These are phyloP conservation scores for Jaculus jaculus DNA, from an alignment of 2,113 vertebrate genomes.

Conservation along the genomic window DNA sequence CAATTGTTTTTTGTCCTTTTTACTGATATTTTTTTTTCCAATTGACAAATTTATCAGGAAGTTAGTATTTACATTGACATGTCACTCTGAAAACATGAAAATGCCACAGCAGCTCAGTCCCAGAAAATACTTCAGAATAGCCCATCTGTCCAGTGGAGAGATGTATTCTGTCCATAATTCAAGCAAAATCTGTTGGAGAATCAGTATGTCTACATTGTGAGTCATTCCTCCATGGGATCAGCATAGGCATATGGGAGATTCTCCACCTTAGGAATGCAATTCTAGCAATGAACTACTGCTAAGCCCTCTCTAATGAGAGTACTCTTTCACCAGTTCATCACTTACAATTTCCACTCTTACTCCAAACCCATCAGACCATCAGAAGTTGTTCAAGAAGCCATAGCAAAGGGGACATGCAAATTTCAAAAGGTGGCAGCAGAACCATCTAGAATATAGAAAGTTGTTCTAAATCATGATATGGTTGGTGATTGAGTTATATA, in stretches of 20 bases:
- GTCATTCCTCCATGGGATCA: neutral
- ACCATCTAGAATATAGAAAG: neutral
- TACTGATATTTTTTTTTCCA: slow-evolving; percentile 48
- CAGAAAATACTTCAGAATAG: slow-evolving; percentile 51
- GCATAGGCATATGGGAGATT: neutral
- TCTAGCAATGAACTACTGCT: neutral
- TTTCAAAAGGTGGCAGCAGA: neutral
- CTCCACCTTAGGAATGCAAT: neutral
- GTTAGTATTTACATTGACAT: slow-evolving; percentile 50
- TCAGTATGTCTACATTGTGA: neutral
- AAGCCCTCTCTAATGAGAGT: neutral
- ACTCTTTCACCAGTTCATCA: neutral
- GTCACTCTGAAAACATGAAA: slow-evolving; percentile 63
- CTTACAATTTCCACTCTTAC: neutral
- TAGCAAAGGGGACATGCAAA: neutral
- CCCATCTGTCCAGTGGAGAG: neutral
- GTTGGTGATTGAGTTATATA: neutral
- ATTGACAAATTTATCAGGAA: slow-evolving; percentile 9
- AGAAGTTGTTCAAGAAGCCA: neutral
- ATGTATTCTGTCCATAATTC: slow-evolving; percentile 37
- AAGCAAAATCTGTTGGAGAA: slow-evolving; percentile 30
- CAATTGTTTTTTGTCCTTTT: slow-evolving; percentile 1
- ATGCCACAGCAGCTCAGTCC: neutral
- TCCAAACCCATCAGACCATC: slow-evolving; percentile 2
- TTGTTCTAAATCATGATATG: neutral